Evolutionary conservation across 2,113 vertebrate genomes (phyloP), one percentile per base, ranked within the genome.

Genomic region (Nycticorax nycticorax): DNA sequence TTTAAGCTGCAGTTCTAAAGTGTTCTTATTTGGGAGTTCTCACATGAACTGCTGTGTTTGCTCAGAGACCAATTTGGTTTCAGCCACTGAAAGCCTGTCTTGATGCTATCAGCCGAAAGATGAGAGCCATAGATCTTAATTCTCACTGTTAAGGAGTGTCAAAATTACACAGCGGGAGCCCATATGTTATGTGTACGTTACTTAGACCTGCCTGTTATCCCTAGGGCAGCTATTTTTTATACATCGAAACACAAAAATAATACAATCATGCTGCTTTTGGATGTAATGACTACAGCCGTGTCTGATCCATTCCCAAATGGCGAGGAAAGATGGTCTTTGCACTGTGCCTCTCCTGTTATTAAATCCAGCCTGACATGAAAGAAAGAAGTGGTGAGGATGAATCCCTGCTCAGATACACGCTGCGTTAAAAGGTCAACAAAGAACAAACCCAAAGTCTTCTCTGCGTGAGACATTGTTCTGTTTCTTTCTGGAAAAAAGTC

Each of bases 91-190:
- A 91, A 91, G 88, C 73, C 83, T 87, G 76, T 77, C 80, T 89
- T 71, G 85, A 60, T 92, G 66, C 53, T 96, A 94, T 94, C 97
- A 86, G 37, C 41, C 53, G 80, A 72, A 74, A 88, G 88, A 89
- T 26, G n/a, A 75, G 91, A 92, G 86, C 53, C 57, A 57, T 82
- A 79, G 69, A 93, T 93, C 86, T 75, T 93, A 83, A 91, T 96
- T 93, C 68, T 92, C 53, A n/a, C 74, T 68, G 24, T 60, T 91
- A 86, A 89, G 73, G 57, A 81, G 90, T 86, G 85, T 84, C 63
- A 92, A 63, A 95, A 84, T 80, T 60, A 84, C 5, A 2, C 77
- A 92, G 57, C 92, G 86, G 72, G 72, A 96, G 37, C 47, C 81
- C 75, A n/a, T 95, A 62, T 80, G 80, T 78, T 91, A 41, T 27